Evolutionary conservation across 2,888 invertebrate genomes (phyloP).

Genomic region (Scaptodrosophila latifasciaeformis): DNA sequence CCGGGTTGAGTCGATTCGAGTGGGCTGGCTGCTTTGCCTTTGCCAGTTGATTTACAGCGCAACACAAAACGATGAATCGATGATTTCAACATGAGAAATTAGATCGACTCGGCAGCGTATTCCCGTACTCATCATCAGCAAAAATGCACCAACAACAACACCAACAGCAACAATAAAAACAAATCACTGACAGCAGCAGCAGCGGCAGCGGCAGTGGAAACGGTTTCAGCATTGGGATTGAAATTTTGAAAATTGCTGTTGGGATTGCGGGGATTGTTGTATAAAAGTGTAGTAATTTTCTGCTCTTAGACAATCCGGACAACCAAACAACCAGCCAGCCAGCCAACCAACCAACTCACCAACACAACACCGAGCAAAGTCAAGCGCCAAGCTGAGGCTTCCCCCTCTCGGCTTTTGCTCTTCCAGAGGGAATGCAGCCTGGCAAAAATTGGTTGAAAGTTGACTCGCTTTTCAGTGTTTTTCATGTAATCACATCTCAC

Average conservation of each 20-base stretch:
- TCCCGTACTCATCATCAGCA: slow-evolving; percentile 55
- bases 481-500: slow-evolving; percentile 47
- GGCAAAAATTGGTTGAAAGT: slow-evolving; percentile 47
- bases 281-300: slow-evolving; percentile 51
- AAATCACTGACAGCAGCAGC: slow-evolving; percentile 51
- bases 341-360: background rate
- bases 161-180: slow-evolving; percentile 29
- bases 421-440: slow-evolving; percentile 31
- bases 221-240: slow-evolving; percentile 48
- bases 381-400: too few relatives aligned
- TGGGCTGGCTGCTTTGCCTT: slow-evolving; percentile 14
- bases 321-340: too few relatives aligned
- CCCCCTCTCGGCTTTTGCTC: slow-evolving; percentile 3
- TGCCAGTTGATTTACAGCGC: slow-evolving; percentile 57
- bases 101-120: slow-evolving; percentile 54
- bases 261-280: slow-evolving; percentile 66
- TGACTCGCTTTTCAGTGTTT: slow-evolving; percentile 25
- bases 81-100: slow-evolving; percentile 70
- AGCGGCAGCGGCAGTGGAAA: background rate
- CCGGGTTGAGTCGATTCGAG: slow-evolving; percentile 21
- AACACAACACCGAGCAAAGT: background rate
- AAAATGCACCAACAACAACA: slow-evolving; percentile 10
- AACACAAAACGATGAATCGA: slow-evolving; percentile 66
- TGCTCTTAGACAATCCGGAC: slow-evolving; percentile 12
- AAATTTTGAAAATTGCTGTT: slow-evolving; percentile 68